These are phyloP conservation scores for Habrosyne pyritoides DNA, from an alignment of 2,888 invertebrate genomes.

Conservation along the genomic window DNA sequence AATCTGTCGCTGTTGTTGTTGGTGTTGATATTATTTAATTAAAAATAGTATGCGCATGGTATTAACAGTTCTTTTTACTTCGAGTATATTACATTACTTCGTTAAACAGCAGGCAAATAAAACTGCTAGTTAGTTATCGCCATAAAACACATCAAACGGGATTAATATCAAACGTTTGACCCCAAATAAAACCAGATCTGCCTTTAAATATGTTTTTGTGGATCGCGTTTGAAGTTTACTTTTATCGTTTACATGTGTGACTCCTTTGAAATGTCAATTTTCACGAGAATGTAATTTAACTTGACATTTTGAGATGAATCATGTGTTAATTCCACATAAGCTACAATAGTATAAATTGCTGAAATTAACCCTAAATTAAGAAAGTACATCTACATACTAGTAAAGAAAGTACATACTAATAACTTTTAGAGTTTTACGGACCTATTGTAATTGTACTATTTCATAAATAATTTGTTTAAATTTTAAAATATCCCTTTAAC, in stretches of 20 bases:
- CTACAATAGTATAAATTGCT: too few relatives aligned
- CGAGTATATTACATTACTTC: background rate
- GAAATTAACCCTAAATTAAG: too few relatives aligned
- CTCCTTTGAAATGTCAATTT: conserved; percentile 54
- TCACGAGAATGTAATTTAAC: conserved; percentile 39
- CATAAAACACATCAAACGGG: conserved; percentile 72
- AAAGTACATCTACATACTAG: too few relatives aligned
- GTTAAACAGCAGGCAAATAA: conserved; percentile 8
- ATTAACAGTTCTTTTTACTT: background rate
- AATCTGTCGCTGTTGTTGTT: background rate
- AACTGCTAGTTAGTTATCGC: conserved; percentile 33
- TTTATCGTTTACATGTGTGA: conserved; percentile 50
- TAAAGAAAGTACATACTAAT: background rate
- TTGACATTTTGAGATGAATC: conserved; percentile 23
- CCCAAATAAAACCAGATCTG: conserved; percentile 68
- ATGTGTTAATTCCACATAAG: conserved; percentile 14
- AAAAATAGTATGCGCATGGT: background rate
- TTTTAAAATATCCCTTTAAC: conserved; percentile 23
- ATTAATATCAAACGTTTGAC: conserved; percentile 66
- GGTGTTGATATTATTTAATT: background rate
- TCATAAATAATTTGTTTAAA: too few relatives aligned
- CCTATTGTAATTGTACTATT: too few relatives aligned
- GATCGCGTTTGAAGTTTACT: conserved; percentile 62
- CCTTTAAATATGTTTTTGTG: conserved; percentile 53
- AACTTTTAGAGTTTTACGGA: background rate